These are phyloP conservation scores for Drosophila emarginata DNA, from an alignment of 2,888 invertebrate genomes.

Conservation along the genomic window DNA sequence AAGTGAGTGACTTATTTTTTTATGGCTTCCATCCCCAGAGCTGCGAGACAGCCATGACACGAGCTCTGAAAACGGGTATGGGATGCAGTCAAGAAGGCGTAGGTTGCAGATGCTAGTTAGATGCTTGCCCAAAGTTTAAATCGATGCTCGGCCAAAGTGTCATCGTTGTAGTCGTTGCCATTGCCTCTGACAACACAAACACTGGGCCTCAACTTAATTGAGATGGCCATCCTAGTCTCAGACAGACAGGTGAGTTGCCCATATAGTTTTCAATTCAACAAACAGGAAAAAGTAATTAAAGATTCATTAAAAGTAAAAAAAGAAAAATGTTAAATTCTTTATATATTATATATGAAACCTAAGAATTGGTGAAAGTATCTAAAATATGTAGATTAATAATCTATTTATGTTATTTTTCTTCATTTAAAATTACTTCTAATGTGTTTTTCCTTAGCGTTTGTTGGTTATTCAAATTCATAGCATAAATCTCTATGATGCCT, in stretches of 20 bases:
- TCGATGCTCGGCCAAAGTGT: slow-evolving; percentile 67
- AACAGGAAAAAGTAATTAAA: too few species aligned
- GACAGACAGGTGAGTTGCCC: slow-evolving; percentile 4
- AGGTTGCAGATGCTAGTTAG: slow-evolving; percentile 36
- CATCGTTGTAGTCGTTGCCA: slow-evolving; percentile 61
- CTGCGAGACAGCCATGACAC: slow-evolving; percentile 45
- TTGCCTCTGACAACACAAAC: slow-evolving; percentile 66
- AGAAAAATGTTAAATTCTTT: too few species aligned
- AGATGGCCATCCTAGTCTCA: slow-evolving; percentile 31
- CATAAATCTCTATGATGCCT: too few species aligned
- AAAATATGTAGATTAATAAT: too few species aligned
- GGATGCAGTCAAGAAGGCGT: neutral
- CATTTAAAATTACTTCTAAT: too few species aligned
- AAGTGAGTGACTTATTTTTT: slow-evolving; percentile 76
- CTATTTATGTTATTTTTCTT: too few species aligned
- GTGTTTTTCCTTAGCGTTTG: too few species aligned
- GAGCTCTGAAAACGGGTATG: neutral
- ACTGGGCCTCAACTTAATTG: slow-evolving; percentile 57
- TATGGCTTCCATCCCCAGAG: slow-evolving; percentile 24
- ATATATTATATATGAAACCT: too few species aligned
- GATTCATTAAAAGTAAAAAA: too few species aligned
- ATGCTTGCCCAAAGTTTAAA: slow-evolving; percentile 41
- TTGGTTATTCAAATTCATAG: too few species aligned
- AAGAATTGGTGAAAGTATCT: too few species aligned
- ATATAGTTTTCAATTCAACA: neutral